Conservation (phyloP, 2,113 vertebrate genomes). For the Anarrhichthys ocellatus region DNA sequence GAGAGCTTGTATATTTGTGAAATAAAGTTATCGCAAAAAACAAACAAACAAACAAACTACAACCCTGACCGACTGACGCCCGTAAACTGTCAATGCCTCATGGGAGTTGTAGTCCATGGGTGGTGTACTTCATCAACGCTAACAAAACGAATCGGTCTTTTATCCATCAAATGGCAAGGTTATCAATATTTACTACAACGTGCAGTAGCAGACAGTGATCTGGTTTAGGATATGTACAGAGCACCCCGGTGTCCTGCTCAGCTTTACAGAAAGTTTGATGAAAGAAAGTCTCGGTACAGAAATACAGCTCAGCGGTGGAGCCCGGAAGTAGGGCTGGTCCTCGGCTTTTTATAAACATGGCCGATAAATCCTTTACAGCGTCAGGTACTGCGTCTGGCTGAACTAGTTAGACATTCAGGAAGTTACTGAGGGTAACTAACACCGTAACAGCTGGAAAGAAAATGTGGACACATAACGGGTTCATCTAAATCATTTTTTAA, state of each 20-base stretch:
- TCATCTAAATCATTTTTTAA: background rate
- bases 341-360: constrained; percentile 75
- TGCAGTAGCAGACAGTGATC: background rate
- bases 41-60: background rate
- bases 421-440: constrained; percentile 52
- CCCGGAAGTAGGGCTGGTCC: constrained; percentile 78
- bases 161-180: background rate
- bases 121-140: background rate
- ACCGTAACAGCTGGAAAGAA: constrained; percentile 68
- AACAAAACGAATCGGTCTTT: background rate
- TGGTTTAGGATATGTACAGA: accelerated
- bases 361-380: constrained; percentile 65
- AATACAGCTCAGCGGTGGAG: constrained; percentile 24
- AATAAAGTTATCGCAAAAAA: constrained; percentile 10
- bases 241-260: accelerated
- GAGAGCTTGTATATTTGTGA: background rate
- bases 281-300: constrained; percentile 14
- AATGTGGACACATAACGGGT: constrained; percentile 47
- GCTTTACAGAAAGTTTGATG: constrained; percentile 6
- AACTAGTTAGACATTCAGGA: constrained; percentile 69
- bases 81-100: background rate
- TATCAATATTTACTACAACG: background rate
- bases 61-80: background rate
- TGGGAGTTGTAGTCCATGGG: constrained; percentile 74
- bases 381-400: constrained; percentile 62